Percentiles rank a stretch among this genome's conserved stretches.
Conservation (phyloP, 2,797 vertebrate species). For the Lepidocolaptes lacrymiger region DNA sequence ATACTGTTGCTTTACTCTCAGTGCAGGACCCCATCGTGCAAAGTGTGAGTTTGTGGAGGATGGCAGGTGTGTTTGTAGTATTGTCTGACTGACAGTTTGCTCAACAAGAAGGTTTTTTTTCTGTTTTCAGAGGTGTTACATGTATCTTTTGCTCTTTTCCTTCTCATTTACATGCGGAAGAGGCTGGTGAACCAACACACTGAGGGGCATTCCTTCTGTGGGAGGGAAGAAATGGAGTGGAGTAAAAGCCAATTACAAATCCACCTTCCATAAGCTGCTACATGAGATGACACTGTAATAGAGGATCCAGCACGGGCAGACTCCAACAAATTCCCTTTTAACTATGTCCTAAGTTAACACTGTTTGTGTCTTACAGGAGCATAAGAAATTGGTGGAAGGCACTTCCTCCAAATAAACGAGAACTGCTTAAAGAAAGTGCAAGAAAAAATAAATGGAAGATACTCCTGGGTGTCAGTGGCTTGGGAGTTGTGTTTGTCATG, state of each 20-base stretch:
- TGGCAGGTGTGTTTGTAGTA: not conserved
- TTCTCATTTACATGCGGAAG: not conserved
- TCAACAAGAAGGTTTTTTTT: not conserved
- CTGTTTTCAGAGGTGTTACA: not conserved
- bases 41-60: not conserved
- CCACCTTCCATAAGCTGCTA: not conserved
- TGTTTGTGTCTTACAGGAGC: slow-evolving; percentile 80
- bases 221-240: not conserved
- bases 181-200: not conserved
- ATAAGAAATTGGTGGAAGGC: slow-evolving; percentile 93
- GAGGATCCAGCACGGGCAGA: not conserved
- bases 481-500: slow-evolving; percentile 78
- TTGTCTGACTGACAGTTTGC: not conserved
- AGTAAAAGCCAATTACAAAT: not conserved
- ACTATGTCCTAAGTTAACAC: not conserved
- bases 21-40: not conserved
- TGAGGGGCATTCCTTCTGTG: not conserved
- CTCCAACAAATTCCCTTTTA: not conserved
- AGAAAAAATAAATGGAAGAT: slow-evolving; percentile 87
- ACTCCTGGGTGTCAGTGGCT: slow-evolving; percentile 70
- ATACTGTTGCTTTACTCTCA: not conserved
- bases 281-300: not conserved
- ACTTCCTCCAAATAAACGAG: slow-evolving; percentile 86
- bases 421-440: slow-evolving; percentile 82
- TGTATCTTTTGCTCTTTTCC: not conserved